Conservation (phyloP, 1,140 invertebrate genomes). For the Rhopalosiphum padi region DNA sequence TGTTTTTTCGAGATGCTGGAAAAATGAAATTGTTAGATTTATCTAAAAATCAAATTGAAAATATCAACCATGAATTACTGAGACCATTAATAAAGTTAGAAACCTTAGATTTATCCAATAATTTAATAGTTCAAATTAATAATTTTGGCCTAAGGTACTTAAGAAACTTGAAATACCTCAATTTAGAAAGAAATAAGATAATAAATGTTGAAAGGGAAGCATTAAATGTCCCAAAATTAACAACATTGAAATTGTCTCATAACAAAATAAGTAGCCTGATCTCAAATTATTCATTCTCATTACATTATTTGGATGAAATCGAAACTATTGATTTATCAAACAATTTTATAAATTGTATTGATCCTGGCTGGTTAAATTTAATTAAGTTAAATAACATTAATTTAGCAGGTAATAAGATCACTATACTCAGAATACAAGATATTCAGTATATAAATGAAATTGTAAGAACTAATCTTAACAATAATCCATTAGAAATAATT, state of each 20-base stretch:
- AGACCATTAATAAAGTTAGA: conserved; percentile 65
- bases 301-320: conserved; percentile 49
- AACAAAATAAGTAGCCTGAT: conserved; percentile 33
- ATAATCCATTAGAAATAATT: conserved; percentile 29
- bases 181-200: conserved; percentile 37
- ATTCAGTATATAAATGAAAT: background rate
- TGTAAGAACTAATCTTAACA: background rate
- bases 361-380: background rate
- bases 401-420: conserved; percentile 19
- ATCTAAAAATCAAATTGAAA: conserved; percentile 67
- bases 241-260: conserved; percentile 36
- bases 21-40: conserved; percentile 68
- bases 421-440: background rate
- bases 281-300: conserved; percentile 62
- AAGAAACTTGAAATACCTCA: background rate
- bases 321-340: conserved; percentile 36
- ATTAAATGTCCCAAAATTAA: conserved; percentile 17
- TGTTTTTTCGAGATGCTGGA: conserved; percentile 68
- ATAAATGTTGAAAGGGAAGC: conserved; percentile 5
- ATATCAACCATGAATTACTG: conserved; percentile 68
- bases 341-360: background rate
- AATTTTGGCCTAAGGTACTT: background rate
- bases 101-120: conserved; percentile 67
- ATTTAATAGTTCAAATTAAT: conserved; percentile 61
- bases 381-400: conserved; percentile 34